Percentiles rank a stretch among this genome's conserved stretches.
phyloP scores from a whole-genome alignment of 2,113 vertebrate genomes.

The Reinhardtius hippoglossoides region DNA sequence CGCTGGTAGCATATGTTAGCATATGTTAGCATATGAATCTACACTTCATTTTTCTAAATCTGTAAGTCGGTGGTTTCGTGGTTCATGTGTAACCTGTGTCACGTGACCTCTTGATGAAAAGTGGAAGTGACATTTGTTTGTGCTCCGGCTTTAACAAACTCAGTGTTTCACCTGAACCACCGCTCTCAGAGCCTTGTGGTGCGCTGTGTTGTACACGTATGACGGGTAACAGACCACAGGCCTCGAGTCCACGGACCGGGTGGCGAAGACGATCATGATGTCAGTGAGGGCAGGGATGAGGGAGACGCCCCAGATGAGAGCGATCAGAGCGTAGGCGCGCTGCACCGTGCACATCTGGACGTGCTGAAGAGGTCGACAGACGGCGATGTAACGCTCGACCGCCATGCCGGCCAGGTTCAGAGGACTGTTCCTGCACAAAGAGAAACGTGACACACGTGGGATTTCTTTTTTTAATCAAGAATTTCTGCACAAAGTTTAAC shows the following conservation, averaged over 20 bases:
- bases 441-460: not conserved
- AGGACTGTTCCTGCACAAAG: conserved; percentile 64
- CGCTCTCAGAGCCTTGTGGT: conserved; percentile 26
- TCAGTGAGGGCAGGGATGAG: conserved; percentile 44
- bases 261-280: conserved; percentile 38
- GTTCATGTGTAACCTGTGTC: too few relatives aligned
- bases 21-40: too few relatives aligned
- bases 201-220: conserved; percentile 23
- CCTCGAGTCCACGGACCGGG: conserved; percentile 21
- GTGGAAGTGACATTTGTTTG: too few relatives aligned
- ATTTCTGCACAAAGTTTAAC: too few relatives aligned
- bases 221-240: conserved; percentile 16
- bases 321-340: conserved; percentile 58
- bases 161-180: conserved; percentile 5
- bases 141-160: conserved; percentile 1
- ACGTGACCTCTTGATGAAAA: too few relatives aligned
- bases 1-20: too few relatives aligned
- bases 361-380: conserved; percentile 71
- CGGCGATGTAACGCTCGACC: conserved; percentile 72
- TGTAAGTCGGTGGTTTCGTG: too few relatives aligned
- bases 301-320: conserved; percentile 54
- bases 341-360: conserved; percentile 60
- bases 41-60: too few relatives aligned
- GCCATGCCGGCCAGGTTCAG: conserved; percentile 77
- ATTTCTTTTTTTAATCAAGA: not conserved